These are phyloP conservation scores for Cephus pulcher DNA, from an alignment of 2,888 invertebrate species.

Conservation along the genomic window DNA sequence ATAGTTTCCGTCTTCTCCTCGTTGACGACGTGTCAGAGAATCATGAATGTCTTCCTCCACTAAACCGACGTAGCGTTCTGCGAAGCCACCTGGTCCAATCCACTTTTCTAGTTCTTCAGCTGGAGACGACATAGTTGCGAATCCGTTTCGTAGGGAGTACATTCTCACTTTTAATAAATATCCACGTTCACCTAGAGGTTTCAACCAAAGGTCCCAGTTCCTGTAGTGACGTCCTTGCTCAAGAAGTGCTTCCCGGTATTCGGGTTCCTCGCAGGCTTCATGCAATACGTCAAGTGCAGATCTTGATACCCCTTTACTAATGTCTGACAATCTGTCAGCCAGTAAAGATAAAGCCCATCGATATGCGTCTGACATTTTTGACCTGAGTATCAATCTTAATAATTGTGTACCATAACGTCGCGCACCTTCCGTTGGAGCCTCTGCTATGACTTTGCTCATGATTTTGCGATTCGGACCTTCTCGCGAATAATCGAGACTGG, in stretches of 20 bases:
- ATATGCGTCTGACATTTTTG: constrained; percentile 79
- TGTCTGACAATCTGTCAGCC: constrained; percentile 86
- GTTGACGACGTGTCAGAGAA: constrained; percentile 85
- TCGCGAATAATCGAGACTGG: constrained; percentile 88
- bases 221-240: constrained; percentile 45
- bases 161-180: constrained; percentile 69
- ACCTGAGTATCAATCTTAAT: constrained; percentile 85
- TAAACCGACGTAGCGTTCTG: constrained; percentile 82
- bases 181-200: constrained; percentile 71
- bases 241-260: constrained; percentile 53
- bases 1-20: constrained; percentile 82
- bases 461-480: constrained; percentile 79
- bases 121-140: constrained; percentile 64
- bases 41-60: constrained; percentile 92
- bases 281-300: constrained; percentile 86
- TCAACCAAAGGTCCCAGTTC: constrained; percentile 65
- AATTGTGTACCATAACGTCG: constrained; percentile 93
- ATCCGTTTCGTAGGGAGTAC: constrained; percentile 69
- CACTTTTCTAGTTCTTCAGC: constrained; percentile 61
- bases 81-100: constrained; percentile 57
- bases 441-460: constrained; percentile 70
- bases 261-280: constrained; percentile 89
- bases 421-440: constrained; percentile 68
- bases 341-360: constrained; percentile 90
- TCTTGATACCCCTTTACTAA: constrained; percentile 81